Percentiles rank a stretch among this genome's conserved stretches.
Evolutionary conservation across 2,113 vertebrate species (phyloP).

Genomic region (Microcebus ravelobensis): DNA sequence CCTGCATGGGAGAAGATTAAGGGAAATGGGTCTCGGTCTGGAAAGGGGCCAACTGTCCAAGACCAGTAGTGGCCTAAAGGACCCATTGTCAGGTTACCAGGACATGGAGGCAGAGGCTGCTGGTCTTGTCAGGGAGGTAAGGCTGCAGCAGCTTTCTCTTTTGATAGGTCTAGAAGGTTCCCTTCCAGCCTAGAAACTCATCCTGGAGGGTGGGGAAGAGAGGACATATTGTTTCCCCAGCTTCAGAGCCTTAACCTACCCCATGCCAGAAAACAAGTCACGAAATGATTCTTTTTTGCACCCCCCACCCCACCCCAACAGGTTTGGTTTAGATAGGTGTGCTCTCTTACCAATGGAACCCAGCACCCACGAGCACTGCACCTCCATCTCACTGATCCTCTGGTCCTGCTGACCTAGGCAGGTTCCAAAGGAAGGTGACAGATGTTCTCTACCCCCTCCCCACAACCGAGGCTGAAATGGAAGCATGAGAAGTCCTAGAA

Average conservation of each 20-base stretch:
- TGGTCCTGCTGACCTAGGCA: background rate
- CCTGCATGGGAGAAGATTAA: background rate
- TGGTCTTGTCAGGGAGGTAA: background rate
- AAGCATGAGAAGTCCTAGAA: background rate
- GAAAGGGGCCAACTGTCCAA: background rate
- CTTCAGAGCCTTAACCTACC: background rate
- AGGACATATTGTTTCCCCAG: background rate
- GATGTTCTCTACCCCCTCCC: background rate
- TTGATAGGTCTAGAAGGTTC: background rate
- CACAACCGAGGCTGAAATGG: background rate
- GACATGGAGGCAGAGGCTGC: background rate
- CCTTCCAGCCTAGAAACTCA: background rate
- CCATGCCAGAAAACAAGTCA: background rate
- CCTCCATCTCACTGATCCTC: background rate
- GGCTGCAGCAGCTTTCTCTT: background rate
- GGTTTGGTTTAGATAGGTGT: background rate
- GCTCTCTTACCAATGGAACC: background rate
- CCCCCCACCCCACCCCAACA: background rate
- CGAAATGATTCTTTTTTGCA: background rate
- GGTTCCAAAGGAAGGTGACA: background rate
- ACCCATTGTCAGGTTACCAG: background rate
- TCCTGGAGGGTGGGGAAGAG: background rate
- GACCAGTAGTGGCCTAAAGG: background rate
- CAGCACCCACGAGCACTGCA: background rate
- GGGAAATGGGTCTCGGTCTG: background rate